These are phyloP conservation scores for Slavum lentiscoides DNA, from an alignment of 2,888 invertebrate genomes.

Conservation along the genomic window DNA sequence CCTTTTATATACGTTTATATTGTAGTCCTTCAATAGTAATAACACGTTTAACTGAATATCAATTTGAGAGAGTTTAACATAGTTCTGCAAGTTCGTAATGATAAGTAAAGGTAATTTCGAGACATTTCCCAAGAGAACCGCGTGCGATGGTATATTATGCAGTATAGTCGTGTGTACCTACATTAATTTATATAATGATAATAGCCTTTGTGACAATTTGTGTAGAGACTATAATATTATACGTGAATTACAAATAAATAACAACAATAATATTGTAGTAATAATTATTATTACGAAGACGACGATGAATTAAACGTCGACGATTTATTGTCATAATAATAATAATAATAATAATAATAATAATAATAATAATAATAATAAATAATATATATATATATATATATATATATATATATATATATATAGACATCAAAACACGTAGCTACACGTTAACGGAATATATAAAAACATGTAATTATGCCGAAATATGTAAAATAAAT, in stretches of 20 bases:
- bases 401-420: too few relatives aligned
- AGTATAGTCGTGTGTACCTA: too few relatives aligned
- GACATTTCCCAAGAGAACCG: background rate
- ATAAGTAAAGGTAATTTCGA: background rate
- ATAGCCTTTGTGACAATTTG: constrained; percentile 5
- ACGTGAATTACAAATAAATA: background rate
- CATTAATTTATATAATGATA: background rate
- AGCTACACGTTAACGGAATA: too few relatives aligned
- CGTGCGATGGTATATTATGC: too few relatives aligned
- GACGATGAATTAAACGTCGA: background rate
- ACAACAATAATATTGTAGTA: background rate
- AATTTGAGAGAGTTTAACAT: constrained; percentile 3
- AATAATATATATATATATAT: background rate
- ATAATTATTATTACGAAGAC: background rate
- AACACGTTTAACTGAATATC: constrained; percentile 4
- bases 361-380: background rate
- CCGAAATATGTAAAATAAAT: too few relatives aligned
- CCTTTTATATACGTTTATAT: background rate
- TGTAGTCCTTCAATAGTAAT: background rate
- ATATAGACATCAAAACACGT: too few relatives aligned
- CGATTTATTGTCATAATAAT: background rate
- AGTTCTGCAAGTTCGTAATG: background rate
- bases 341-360: background rate
- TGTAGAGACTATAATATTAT: background rate
- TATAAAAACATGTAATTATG: too few relatives aligned